Evolutionary conservation across 37 sponge, comb jelly and placozoan genomes (phyloP), one percentile per base, ranked within the genome.

Genomic region (Haliclona indistincta): DNA sequence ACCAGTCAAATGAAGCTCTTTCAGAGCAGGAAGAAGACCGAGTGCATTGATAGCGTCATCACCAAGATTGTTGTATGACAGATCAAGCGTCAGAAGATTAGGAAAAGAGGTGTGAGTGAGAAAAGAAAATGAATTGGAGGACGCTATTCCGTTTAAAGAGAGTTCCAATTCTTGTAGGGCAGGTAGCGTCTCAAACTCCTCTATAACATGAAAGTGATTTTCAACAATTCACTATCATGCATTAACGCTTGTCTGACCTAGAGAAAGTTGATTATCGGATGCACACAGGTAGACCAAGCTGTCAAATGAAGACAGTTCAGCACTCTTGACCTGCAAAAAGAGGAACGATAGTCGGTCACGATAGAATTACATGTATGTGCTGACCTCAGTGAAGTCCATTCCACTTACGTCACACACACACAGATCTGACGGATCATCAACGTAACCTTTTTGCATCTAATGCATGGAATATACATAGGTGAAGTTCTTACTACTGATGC

Each of bases 1-100:
- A 79, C 95, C 95, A 35, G 93, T 86, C 30, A 94, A 71, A 40
- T 83, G 87, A 13, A 94, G 77, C 49, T 90, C 91, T 44, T 56
- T 89, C 33, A 94, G 70, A 13, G 54, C 34, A 11, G 84, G 88
- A 43, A 94, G 74, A 11, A 45, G 40, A 0, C 95, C 95, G 54
- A 94, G 75, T 11, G 76, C 22, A 2, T 86, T 60, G 41, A 94
- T 26, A 17, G 78, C 73, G 20, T 36, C 4, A 13, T 41, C 73
- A 71, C 74, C 79, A 45, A 94, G 68, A 43, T 61, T 45, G 71
- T 94, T 94, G 69, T 79, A 89, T 43, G 95, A 94, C 62, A 94
- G 74, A 63, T 94, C 91, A 40, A 90, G 64, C 1, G 15, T 47
- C 78, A 80, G 43, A 17, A 37, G 1, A 23, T 11, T 23, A 36